Evolutionary conservation across 2,797 vertebrate genomes (phyloP), one percentile per base, ranked within the genome.

Genomic region (Protonibea diacanthus): DNA sequence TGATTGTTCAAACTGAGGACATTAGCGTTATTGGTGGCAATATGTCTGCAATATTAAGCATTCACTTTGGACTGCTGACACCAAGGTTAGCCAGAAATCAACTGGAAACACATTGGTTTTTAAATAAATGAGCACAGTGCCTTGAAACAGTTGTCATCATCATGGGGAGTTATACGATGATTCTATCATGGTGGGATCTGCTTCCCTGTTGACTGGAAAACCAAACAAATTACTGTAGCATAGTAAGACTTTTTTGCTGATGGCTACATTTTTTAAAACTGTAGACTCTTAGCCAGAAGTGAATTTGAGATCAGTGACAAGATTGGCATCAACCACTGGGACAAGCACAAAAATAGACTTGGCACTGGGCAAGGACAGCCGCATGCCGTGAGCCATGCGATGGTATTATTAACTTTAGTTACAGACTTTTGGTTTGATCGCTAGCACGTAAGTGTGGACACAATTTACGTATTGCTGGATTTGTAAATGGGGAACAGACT

Each of bases 1-100:
- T 91, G 91, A 94, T 94, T 91, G 91, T 83, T 71, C 75, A 84
- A 92, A 92, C 91, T 86, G 83, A 91, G 88, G 92, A 93, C 90
- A 89, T 94, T 91, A 89, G 76, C 76, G 77, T 92, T 93, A 92
- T 90, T 86, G 80, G 66, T 72, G 72, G 80, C 77, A 81, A 87
- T 88, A 90, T 87, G 93, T 88, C 78, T 84, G 84, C 75, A 87
- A 91, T 93, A 89, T 80, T 78, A 91, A 91, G 84, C 59, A n/a
- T 58, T 81, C 75, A 65, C 27, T 91, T 75, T 80, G 77, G 80
- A 69, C 84, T 76, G 75, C 80, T 89, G 88, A 90, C 82, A 89
- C 79, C 4, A 42, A 78, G 83, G 80, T 89, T 79, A 76, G 29
- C 38, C 71, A 55, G 75, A 85, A 85, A 87, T 18, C 76, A 57